Conservation (phyloP, 2,797 vertebrate genomes). For the Cottoperca gobio region DNA sequence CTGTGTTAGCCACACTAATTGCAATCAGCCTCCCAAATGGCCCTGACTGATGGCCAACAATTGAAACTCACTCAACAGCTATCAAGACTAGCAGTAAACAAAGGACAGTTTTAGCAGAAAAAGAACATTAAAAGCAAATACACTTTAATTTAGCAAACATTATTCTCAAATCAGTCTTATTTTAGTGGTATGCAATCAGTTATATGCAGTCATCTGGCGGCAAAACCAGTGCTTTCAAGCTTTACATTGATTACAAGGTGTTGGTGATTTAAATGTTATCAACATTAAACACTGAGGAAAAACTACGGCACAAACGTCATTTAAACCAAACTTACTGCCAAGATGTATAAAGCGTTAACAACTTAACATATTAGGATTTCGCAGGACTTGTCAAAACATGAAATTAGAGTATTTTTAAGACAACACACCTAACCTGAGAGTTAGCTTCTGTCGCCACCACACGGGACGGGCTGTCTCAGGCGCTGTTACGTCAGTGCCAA, state of each 20-base stretch:
- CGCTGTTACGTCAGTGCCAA: constrained; percentile 13
- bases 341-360: no score
- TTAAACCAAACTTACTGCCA: not conserved
- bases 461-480: constrained; percentile 30
- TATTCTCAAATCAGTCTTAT: no score
- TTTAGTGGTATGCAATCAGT: no score
- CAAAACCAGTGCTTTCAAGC: not conserved
- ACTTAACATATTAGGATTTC: rapidly evolving
- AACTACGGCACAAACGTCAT: not conserved
- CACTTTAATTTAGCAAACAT: no score
- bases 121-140: no score
- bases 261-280: not conserved
- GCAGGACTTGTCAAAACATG: not conserved
- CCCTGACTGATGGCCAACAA: no score
- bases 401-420: rapidly evolving
- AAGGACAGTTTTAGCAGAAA: no score
- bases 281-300: not conserved
- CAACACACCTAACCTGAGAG: constrained; percentile 3
- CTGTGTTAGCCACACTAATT: no score
- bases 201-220: no score
- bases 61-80: no score
- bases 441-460: constrained; percentile 66
- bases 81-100: no score
- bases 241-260: not conserved
- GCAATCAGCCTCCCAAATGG: no score